These are phyloP conservation scores for Sericinus montela DNA, from an alignment of 2,888 invertebrate genomes.

Conservation along the genomic window DNA sequence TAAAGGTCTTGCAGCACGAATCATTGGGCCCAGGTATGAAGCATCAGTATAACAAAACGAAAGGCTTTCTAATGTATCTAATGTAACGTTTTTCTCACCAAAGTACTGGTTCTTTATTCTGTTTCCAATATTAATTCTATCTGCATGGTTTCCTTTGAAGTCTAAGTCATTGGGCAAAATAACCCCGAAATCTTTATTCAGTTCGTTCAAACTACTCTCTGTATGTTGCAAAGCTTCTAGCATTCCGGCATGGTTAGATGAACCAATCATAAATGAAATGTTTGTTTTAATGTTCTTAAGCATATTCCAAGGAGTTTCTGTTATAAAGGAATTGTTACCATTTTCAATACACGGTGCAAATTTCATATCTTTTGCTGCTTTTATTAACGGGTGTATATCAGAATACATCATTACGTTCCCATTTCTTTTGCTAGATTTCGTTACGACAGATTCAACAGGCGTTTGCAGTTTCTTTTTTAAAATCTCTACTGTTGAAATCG, in stretches of 20 bases:
- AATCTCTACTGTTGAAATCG: conserved; percentile 35
- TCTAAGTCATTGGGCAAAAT: conserved; percentile 50
- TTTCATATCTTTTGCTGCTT: conserved; percentile 31
- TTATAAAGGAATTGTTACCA: conserved; percentile 36
- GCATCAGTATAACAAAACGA: conserved; percentile 51
- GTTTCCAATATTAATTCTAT: conserved; percentile 28
- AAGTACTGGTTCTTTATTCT: conserved; percentile 49
- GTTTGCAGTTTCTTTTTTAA: conserved; percentile 49
- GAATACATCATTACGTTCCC: conserved; percentile 24
- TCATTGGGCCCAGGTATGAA: conserved; percentile 46
- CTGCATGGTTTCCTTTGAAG: conserved; percentile 32
- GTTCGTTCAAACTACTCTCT: conserved; percentile 28
- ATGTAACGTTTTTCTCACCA: conserved; percentile 33
- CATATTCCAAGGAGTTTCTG: conserved; percentile 44
- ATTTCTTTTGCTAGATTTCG: conserved; percentile 14
- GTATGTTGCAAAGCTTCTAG: conserved; percentile 41
- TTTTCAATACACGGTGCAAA: conserved; percentile 52
- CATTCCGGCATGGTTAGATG: conserved; percentile 49
- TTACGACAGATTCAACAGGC: conserved; percentile 14
- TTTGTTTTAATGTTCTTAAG: conserved; percentile 33
- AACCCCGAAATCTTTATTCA: conserved; percentile 37
- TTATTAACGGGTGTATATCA: conserved; percentile 31
- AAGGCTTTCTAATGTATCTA: conserved; percentile 30
- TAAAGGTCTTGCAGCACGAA: conserved; percentile 47
- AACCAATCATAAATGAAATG: conserved; percentile 50